Base-by-base conservation (phyloP, 2,888 invertebrate species). In the Leptinotarsa haldemani region DNA sequence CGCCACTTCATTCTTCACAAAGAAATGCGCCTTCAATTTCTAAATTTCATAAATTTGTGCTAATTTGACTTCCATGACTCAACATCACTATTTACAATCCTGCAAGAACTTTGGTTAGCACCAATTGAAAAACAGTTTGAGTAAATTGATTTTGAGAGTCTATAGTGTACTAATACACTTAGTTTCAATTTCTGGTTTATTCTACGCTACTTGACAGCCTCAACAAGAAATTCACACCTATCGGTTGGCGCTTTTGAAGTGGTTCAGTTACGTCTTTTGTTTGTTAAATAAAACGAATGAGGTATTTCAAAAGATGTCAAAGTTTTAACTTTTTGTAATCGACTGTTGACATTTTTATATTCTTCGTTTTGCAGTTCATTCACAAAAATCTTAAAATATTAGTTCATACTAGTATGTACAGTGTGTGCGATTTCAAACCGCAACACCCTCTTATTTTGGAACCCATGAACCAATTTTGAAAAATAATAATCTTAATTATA, bases 111-210 rank as follows among this genome's bases (percentile, higher is more conserved):
- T 61, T 61, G 47, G 47, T 67, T 71, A 76, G 75, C 73, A 82
- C 80, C 82, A 83, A 83, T 80, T 80, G 80, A 77, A 78, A 78
- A 79, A 80, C 79, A 79, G 81, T 82, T 80, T 77, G 76, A 76
- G 80, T 82, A 80, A 81, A 83, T 83, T 82, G 75, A 76, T 58
- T 66, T 63, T 77, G 73, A 79, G 74, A 77, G 78, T 80, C 74
- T 80, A 77, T 70, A 74, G 76, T 79, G 70, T 78, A 75, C 74
- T 20, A 52, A 69, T 75, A 75, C 80, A 80, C 80, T 81, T 80
- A 81, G 79, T 73, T 74, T 78, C 76, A 79, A 78, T 82, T 81
- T 77, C 61, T 70, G 75, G 77, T 80, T 77, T 77, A 75, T 79
- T 80, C 66, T 69, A 70, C 65, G 64, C 76, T 77, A 77, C 79